These are phyloP conservation scores for Candoia aspera DNA, from an alignment of 2,113 vertebrate species.

Conservation along the genomic window DNA sequence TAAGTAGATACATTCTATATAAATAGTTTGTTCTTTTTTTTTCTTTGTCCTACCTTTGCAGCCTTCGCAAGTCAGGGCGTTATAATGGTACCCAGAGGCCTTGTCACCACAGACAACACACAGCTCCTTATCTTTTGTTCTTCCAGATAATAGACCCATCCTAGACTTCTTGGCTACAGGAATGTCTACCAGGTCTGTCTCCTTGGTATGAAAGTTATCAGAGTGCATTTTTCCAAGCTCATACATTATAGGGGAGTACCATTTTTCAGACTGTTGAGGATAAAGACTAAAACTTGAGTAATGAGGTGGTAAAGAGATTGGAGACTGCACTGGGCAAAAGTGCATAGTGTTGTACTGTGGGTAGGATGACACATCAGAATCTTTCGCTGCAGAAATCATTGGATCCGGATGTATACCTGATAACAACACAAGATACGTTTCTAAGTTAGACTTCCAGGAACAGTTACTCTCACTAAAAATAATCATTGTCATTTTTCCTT, in stretches of 20 bases:
- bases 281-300: conserved; percentile 89
- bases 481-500: neutral
- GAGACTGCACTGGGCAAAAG: conserved; percentile 83
- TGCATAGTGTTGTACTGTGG: conserved; percentile 81
- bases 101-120: conserved; percentile 98
- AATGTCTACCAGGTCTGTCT: conserved; percentile 77
- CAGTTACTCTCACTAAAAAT: conserved; percentile 31
- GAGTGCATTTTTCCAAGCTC: conserved; percentile 86
- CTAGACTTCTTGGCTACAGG: conserved; percentile 84
- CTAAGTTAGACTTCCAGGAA: neutral
- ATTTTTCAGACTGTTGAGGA: conserved; percentile 86
- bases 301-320: conserved; percentile 81
- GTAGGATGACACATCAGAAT: conserved; percentile 84
- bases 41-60: conserved; percentile 91
- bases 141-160: conserved; percentile 75
- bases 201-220: conserved; percentile 80
- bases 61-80: conserved; percentile 96
- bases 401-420: conserved; percentile 87
- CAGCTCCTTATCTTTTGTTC: conserved; percentile 92
- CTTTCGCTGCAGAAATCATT: conserved; percentile 82
- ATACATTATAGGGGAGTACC: conserved; percentile 86
- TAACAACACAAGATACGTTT: conserved; percentile 32
- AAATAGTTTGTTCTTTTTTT: neutral
- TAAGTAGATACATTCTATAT: neutral
- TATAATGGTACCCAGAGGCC: conserved; percentile 98